phyloP scores from a whole-genome alignment of 2,888 invertebrate species.

The Eupeodes latifasciatus region DNA sequence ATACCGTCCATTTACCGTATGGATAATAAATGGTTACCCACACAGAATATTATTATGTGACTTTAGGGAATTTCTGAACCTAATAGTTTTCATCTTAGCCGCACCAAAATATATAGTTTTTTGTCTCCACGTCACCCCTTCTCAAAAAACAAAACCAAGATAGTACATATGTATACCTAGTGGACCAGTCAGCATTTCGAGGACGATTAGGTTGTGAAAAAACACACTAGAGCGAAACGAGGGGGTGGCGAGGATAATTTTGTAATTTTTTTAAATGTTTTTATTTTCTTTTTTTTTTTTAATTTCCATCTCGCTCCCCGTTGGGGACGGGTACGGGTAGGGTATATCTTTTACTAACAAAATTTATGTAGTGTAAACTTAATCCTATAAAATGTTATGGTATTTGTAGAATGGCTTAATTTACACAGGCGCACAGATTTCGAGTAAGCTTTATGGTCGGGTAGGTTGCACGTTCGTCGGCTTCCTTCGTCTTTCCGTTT shows the following conservation, averaged over 20 bases:
- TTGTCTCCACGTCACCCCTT: too few relatives aligned
- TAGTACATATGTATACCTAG: conserved; percentile 37
- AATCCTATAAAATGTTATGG: conserved; percentile 80
- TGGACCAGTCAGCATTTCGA: conserved; percentile 78
- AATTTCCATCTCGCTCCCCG: conserved; percentile 55
- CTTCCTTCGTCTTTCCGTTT: conserved; percentile 50
- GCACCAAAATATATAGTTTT: background rate
- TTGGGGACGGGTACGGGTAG: too few relatives aligned
- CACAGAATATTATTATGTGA: conserved; percentile 31
- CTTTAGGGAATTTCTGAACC: background rate
- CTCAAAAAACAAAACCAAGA: background rate
- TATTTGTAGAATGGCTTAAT: conserved; percentile 78
- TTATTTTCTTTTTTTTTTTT: conserved; percentile 2
- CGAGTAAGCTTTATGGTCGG: conserved; percentile 72
- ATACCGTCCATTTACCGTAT: background rate
- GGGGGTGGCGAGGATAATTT: conserved; percentile 68
- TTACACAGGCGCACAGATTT: conserved; percentile 77
- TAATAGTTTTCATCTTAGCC: conserved; percentile 27
- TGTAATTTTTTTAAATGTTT: conserved; percentile 2
- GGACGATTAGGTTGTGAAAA: conserved; percentile 79
- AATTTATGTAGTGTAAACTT: conserved; percentile 82
- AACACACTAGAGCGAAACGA: conserved; percentile 50
- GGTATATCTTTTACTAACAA: conserved; percentile 79
- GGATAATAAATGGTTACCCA: conserved; percentile 22
- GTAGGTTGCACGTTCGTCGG: conserved; percentile 56